Base-by-base conservation (phyloP, 2,888 invertebrate genomes). In the Pterostichus niger region DNA sequence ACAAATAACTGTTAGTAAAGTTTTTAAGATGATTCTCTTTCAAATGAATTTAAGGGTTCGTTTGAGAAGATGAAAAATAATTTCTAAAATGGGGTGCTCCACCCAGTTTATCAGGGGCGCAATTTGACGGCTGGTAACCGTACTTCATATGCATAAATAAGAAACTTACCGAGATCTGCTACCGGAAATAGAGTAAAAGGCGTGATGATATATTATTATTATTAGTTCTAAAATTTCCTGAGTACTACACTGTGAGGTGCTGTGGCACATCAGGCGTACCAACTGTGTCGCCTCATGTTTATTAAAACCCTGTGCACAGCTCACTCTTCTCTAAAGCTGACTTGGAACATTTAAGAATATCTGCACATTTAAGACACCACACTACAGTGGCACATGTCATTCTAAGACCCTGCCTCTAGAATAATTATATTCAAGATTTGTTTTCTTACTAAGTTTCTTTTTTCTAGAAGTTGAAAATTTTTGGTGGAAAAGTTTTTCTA, bases 341-440 rank as follows among this genome's bases (percentile, higher is more conserved):
- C 59, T 40, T 31, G 24, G 59, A 11, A 59, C 59, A 59, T 31
- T 59, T 59, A 59, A 59, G 59, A 59, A 9, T 17, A 31, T 59
- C 59, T 59, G 59, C 59, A 59, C 59, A 59, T 59, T 59, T 59
- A 59, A 59, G 59, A 59, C 59, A 59, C 31, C 59, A 1, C 59
- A 13, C 59, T 40, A 40, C 9, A 59, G 24, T 17, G 11, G 24
- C 59, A 59, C 59, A 31, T 59, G 59, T 31, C 59, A 59, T 24
- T 59, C 24, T 59, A 59, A 24, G 24, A 11, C 9, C 11, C 17
- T 9, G 59, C 4, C 31, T 31, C 7, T 31, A 59, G 24, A 59
- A 52, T 52, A 52, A 59, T 59, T 59, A 31, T 59, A 59, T 59
- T 59, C 31, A 17, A 59, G 59, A 59, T 59, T 59, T 40, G 40